phyloP scores from a whole-genome alignment of 1,140 invertebrate genomes.

The Heterodera schachtii region DNA sequence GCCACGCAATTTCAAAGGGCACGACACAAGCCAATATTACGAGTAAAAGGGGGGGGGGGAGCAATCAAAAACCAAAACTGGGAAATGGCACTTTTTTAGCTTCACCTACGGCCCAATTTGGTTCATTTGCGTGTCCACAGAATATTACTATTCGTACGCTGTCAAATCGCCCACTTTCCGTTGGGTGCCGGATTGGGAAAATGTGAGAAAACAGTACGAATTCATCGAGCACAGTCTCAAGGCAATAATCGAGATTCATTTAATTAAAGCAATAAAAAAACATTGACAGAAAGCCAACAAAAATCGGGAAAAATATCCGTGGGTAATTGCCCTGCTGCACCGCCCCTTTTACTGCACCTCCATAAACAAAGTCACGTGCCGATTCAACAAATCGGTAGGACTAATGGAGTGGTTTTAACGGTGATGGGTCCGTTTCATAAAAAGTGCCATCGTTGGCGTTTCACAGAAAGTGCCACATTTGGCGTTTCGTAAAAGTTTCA shows the following conservation, averaged over 20 bases:
- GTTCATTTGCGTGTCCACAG: constrained; percentile 15
- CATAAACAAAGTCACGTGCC: neutral
- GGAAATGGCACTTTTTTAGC: neutral
- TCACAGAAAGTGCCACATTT: no score
- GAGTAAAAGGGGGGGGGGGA: neutral
- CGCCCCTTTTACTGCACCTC: constrained; percentile 23
- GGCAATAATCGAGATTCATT: neutral
- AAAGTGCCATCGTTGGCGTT: no score
- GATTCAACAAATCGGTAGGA: constrained; percentile 17
- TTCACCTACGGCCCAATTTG: constrained; percentile 18
- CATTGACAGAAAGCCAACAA: constrained; percentile 5
- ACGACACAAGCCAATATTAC: constrained; percentile 22
- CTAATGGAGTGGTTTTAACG: neutral
- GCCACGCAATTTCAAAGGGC: constrained; percentile 1
- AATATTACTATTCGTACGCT: constrained; percentile 13
- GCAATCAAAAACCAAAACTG: no score
- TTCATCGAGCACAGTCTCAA: constrained; percentile 13
- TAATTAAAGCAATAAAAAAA: neutral
- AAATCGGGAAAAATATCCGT: constrained; percentile 1
- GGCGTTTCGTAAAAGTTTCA: no score
- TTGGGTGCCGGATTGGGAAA: neutral
- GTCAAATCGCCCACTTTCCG: neutral
- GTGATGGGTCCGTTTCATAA: no score
- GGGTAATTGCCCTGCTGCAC: constrained; percentile 12
- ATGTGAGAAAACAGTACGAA: constrained; percentile 13